Evolutionary conservation across 2,888 invertebrate genomes (phyloP).

Genomic region (Tipula helvola): DNA sequence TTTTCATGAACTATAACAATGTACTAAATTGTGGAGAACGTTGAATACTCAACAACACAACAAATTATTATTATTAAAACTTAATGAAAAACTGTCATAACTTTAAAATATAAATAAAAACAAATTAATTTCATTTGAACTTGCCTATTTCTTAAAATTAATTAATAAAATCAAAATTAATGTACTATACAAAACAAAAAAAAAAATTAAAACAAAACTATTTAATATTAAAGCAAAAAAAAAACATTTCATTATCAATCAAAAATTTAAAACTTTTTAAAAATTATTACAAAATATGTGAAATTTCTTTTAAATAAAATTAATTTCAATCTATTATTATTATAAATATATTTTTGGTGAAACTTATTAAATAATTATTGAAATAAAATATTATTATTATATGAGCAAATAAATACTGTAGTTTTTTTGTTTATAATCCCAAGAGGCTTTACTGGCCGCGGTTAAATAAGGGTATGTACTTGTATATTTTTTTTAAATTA

Average conservation of each 20-base stretch:
- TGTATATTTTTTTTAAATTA: too few relatives aligned
- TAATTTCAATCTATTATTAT: background rate
- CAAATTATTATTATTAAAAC: background rate
- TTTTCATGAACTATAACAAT: background rate
- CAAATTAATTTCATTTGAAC: background rate
- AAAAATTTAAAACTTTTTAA: background rate
- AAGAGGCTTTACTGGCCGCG: too few relatives aligned
- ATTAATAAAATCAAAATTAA: background rate
- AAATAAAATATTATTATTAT: background rate
- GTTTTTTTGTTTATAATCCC: background rate
- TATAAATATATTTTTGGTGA: background rate
- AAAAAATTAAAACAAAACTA: background rate
- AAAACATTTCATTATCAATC: background rate
- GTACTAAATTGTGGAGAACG: background rate
- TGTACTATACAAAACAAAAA: background rate
- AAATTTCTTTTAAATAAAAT: background rate
- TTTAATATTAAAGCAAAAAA: background rate
- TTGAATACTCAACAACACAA: background rate
- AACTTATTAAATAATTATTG: background rate
- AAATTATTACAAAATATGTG: background rate
- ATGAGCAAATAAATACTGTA: background rate
- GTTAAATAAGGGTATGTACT: too few relatives aligned
- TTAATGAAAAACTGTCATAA: background rate
- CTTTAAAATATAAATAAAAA: background rate
- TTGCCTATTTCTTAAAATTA: background rate